These are phyloP conservation scores for Arnoldichthys spilopterus DNA, from an alignment of 2,797 vertebrate species.

Conservation along the genomic window DNA sequence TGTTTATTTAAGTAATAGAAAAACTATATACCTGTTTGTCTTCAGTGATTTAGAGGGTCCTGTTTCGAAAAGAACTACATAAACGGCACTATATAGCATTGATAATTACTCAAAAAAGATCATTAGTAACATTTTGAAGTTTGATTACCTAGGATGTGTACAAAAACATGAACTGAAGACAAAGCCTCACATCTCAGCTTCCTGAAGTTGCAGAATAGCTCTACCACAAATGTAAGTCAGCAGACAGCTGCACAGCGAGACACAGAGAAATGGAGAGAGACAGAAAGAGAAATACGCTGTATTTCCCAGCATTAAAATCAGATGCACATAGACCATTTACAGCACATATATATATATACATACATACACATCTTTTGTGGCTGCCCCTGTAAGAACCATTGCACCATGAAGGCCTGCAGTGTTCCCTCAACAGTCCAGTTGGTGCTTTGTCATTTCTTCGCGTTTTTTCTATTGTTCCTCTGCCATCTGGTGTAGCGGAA, in stretches of 20 bases:
- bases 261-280: conserved; percentile 30
- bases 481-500: conserved; percentile 67
- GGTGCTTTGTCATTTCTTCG: conserved; percentile 35
- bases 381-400: neutral
- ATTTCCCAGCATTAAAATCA: neutral
- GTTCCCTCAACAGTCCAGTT: neutral
- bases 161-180: conserved; percentile 1
- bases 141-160: conserved; percentile 27
- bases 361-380: neutral
- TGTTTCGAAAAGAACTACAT: too few species aligned
- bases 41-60: too few species aligned
- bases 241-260: conserved; percentile 7
- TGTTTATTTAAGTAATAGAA: too few species aligned
- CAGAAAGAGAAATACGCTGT: conserved; percentile 6
- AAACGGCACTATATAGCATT: too few species aligned
- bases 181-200: conserved; percentile 25
- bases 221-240: conserved; percentile 13
- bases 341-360: neutral
- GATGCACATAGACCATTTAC: neutral
- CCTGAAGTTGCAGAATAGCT: conserved; percentile 43
- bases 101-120: neutral
- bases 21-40: too few species aligned
- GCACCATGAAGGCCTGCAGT: neutral
- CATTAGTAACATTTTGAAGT: conserved; percentile 41
- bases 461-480: conserved; percentile 51